Evolutionary conservation across 2,113 vertebrate genomes (phyloP).

Genomic region (Phasianus colchicus): DNA sequence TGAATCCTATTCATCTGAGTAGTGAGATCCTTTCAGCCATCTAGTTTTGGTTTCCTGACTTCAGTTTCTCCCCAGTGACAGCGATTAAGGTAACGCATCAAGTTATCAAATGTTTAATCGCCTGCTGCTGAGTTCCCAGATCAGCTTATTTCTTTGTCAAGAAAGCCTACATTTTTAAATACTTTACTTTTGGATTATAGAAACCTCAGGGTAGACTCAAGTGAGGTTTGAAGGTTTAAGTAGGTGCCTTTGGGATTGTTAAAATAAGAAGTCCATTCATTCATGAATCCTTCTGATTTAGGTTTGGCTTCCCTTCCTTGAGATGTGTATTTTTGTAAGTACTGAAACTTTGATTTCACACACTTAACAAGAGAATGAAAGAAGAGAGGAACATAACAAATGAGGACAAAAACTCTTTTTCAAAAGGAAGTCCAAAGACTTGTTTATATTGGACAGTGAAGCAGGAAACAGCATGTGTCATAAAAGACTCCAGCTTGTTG

Average conservation of each 20-base stretch:
- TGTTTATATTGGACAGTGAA: slow-evolving; percentile 7
- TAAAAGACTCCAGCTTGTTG: slow-evolving; percentile 15
- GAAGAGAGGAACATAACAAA: background rate
- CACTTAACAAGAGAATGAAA: slow-evolving; percentile 7
- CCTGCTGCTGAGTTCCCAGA: background rate
- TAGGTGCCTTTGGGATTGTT: background rate
- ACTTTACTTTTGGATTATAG: background rate
- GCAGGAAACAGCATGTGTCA: background rate
- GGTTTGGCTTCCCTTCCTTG: slow-evolving; percentile 23
- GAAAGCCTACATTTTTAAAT: background rate
- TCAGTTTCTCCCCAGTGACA: background rate
- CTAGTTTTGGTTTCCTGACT: slow-evolving; percentile 5
- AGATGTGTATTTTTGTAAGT: slow-evolving; percentile 47
- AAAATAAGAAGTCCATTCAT: slow-evolving; percentile 36
- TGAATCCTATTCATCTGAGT: background rate
- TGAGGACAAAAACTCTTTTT: slow-evolving; percentile 10
- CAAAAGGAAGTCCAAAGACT: background rate
- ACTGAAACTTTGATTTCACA: slow-evolving; percentile 34
- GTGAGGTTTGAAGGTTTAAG: background rate
- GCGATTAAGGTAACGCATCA: background rate
- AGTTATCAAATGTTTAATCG: slow-evolving; percentile 13
- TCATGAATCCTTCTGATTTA: background rate
- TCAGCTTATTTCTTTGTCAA: slow-evolving; percentile 19
- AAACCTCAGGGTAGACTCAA: background rate
- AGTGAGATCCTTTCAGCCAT: background rate